phyloP scores from a whole-genome alignment of 1,140 invertebrate genomes.

The Cyclargus thomasi region DNA sequence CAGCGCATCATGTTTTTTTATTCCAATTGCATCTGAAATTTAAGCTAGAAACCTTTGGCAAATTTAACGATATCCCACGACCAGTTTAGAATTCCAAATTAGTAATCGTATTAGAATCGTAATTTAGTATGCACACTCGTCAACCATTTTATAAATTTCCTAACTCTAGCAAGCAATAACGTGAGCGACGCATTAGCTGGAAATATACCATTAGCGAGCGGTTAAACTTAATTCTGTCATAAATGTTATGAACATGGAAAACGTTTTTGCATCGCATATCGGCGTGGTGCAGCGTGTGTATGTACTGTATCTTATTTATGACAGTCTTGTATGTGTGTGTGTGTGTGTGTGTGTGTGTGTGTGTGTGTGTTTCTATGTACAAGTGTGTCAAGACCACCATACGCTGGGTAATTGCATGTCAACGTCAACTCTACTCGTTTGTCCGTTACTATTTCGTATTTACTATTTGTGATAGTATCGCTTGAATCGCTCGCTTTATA shows the following conservation, averaged over 20 bases:
- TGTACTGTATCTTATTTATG: background rate
- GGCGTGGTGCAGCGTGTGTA: background rate
- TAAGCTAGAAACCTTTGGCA: too few relatives aligned
- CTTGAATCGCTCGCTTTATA: background rate
- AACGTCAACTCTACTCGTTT: slow-evolving; percentile 6
- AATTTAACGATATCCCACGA: too few relatives aligned
- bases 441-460: background rate
- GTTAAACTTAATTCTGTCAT: background rate
- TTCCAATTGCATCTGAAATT: too few relatives aligned
- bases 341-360: background rate
- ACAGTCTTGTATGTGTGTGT: background rate
- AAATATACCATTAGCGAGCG: background rate
- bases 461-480: background rate
- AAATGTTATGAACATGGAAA: background rate
- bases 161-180: background rate
- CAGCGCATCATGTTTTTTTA: too few relatives aligned
- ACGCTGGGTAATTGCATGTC: slow-evolving; percentile 18
- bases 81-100: too few relatives aligned
- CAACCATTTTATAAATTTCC: background rate
- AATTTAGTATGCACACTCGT: too few relatives aligned
- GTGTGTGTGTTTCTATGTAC: slow-evolving; percentile 32
- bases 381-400: slow-evolving; percentile 52
- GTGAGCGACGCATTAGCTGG: background rate
- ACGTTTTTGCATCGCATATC: background rate
- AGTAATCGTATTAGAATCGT: too few relatives aligned